Base-by-base conservation (phyloP, 2,888 invertebrate species). In the Stictocephala bisonia region DNA sequence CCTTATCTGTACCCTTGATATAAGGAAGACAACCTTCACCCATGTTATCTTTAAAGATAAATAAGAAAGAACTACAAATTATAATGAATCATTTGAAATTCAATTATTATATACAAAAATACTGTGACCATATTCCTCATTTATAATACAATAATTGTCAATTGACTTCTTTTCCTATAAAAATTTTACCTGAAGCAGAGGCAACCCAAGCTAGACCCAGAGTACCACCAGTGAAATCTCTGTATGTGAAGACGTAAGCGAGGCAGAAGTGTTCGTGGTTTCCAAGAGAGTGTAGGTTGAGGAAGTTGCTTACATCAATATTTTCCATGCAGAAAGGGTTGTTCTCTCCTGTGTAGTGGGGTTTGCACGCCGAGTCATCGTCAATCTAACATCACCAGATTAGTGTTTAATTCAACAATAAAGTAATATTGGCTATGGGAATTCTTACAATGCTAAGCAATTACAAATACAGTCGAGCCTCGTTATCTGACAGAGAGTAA, bases 121-220 rank as follows among this genome's bases (percentile, higher is more conserved):
- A n/a, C n/a, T n/a, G n/a, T n/a, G n/a, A n/a, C n/a, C n/a, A n/a
- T n/a, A n/a, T n/a, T n/a, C n/a, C n/a, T n/a, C n/a, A n/a, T n/a
- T n/a, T n/a, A n/a, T n/a, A n/a, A n/a, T n/a, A n/a, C n/a, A n/a
- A n/a, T n/a, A n/a, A n/a, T n/a, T n/a, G n/a, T n/a, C n/a, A n/a
- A n/a, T n/a, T n/a, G n/a, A n/a, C n/a, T n/a, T n/a, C n/a, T n/a
- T n/a, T n/a, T n/a, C n/a, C n/a, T n/a, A n/a, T n/a, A n/a, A n/a
- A n/a, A n/a, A n/a, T n/a, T n/a, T n/a, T 82, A 84, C 85, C 86
- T 74, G 95, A 95, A 0, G 97, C 96, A 76, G 97, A 96, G 27
- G 99, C 99, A 24, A 99, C 99, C 99, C 99, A 99, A 3, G 99
- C 99, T 56, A 99, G 86, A 22, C 99, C 99, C 48, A 99, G 87